Percentiles rank a stretch among this genome's conserved stretches.
These are phyloP conservation scores for Tenthredo livida DNA, from an alignment of 2,888 invertebrate genomes.

Conservation along the genomic window DNA sequence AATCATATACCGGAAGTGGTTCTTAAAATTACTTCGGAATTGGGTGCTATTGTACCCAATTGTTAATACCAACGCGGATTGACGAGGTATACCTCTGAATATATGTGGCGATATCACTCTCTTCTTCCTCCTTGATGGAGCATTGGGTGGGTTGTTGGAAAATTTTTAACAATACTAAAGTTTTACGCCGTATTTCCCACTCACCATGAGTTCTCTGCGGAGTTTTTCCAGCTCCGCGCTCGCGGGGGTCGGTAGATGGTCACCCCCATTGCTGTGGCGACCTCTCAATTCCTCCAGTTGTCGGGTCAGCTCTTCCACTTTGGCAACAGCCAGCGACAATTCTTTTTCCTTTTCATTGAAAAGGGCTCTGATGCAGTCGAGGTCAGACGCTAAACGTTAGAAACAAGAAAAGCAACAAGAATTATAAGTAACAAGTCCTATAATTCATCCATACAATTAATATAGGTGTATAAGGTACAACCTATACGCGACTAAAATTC, in stretches of 20 bases:
- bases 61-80: neutral
- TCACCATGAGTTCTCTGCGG: constrained; percentile 94
- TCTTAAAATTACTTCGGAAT: neutral
- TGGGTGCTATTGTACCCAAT: neutral
- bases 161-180: neutral
- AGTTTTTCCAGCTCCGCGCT: constrained; percentile 95
- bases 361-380: constrained; percentile 96
- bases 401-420: neutral
- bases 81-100: neutral
- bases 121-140: neutral
- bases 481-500: too few species aligned
- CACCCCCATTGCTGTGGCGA: constrained; percentile 71
- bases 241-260: constrained; percentile 84
- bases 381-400: constrained; percentile 89
- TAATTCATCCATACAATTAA: neutral
- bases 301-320: constrained; percentile 96
- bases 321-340: constrained; percentile 96
- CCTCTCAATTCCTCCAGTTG: constrained; percentile 95
- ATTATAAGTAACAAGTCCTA: neutral
- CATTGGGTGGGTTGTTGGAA: neutral
- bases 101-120: neutral
- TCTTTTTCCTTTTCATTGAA: constrained; percentile 99
- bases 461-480: too few species aligned
- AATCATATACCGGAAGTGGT: neutral
- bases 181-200: constrained; percentile 63